Evolutionary conservation across 30 jellyfish, hydroid and myxozoan genomes (phyloP).

Genomic region (Aurelia aurita): DNA sequence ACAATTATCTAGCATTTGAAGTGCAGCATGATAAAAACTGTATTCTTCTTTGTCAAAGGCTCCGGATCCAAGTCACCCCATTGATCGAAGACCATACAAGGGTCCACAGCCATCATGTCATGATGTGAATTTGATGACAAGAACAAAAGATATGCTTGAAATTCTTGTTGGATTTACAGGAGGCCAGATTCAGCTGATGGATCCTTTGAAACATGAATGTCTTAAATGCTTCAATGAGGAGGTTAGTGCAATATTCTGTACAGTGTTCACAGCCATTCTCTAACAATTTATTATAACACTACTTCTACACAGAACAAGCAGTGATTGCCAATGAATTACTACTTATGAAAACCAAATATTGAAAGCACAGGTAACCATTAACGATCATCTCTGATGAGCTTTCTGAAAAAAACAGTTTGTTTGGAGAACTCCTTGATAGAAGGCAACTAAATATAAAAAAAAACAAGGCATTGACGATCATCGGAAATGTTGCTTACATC

Average conservation of each 20-base stretch:
- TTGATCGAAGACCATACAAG: constrained; percentile 93
- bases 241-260: constrained; percentile 40
- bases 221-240: constrained; percentile 92
- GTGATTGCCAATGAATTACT: neutral
- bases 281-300: too few species aligned
- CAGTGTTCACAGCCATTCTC: neutral
- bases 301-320: too few species aligned
- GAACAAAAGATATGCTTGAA: constrained; percentile 77
- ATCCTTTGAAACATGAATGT: constrained; percentile 89
- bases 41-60: constrained; percentile 58
- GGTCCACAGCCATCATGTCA: constrained; percentile 99
- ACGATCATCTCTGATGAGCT: too few species aligned
- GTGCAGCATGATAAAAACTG: too few species aligned
- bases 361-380: too few species aligned
- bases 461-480: too few species aligned
- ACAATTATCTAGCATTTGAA: too few species aligned
- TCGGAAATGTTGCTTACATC: too few species aligned
- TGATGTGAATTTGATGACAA: constrained; percentile 89
- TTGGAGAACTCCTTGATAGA: too few species aligned
- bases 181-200: constrained; percentile 97
- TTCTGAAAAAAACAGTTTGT: too few species aligned
- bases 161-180: constrained; percentile 91
- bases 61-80: constrained; percentile 89
- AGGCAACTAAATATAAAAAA: too few species aligned
- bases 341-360: too few species aligned